Evolutionary conservation across 2,797 vertebrate species (phyloP).

Genomic region (Tapirus indicus): DNA sequence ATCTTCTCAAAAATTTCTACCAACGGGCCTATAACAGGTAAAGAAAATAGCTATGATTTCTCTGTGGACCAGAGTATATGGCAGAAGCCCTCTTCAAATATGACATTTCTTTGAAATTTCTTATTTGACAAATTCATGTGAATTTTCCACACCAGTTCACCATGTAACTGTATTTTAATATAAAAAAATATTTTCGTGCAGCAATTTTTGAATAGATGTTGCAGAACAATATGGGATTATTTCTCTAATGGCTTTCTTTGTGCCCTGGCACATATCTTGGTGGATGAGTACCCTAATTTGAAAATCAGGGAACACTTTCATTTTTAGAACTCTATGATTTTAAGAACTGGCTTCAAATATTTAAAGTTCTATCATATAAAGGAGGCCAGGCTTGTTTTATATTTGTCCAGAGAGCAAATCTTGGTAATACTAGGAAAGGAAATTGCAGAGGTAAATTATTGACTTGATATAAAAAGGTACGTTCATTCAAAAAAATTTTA

Average conservation of each 20-base stretch:
- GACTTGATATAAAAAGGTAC: neutral
- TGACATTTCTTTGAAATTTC: neutral
- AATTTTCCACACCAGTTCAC: neutral
- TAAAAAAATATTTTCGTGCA: neutral
- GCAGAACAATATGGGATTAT: neutral
- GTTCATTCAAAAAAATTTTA: neutral
- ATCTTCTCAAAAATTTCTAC: neutral
- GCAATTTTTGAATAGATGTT: neutral
- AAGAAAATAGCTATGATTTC: neutral
- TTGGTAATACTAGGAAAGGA: neutral
- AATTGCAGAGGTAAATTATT: neutral
- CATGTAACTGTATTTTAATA: neutral
- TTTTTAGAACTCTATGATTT: neutral
- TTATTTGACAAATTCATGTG: neutral
- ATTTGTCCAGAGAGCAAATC: neutral
- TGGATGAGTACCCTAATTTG: neutral
- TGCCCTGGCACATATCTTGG: neutral
- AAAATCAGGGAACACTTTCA: neutral
- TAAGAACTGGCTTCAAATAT: neutral
- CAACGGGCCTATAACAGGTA: neutral
- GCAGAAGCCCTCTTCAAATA: neutral
- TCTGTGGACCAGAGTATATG: neutral
- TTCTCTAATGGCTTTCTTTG: neutral
- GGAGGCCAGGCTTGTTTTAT: neutral
- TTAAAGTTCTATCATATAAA: neutral